Evolutionary conservation across 2,888 invertebrate species (phyloP).

Genomic region (Drosophila koepferae): DNA sequence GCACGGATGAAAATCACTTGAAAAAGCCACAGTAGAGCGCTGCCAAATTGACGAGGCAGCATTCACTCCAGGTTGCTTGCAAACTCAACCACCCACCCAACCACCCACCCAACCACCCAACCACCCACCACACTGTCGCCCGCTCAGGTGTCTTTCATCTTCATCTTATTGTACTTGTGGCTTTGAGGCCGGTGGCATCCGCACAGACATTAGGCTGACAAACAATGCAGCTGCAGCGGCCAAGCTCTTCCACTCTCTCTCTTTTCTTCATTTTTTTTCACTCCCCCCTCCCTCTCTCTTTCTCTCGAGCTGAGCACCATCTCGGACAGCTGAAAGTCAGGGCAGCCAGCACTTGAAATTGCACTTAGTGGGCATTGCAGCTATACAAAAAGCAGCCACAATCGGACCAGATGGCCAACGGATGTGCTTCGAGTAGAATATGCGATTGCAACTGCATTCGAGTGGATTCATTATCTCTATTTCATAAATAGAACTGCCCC

Average conservation of each 20-base stretch:
- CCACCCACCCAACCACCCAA: neutral
- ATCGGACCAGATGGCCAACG: slow-evolving; percentile 27
- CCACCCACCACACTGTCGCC: neutral
- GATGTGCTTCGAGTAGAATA: slow-evolving; percentile 18
- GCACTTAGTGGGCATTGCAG: slow-evolving; percentile 52
- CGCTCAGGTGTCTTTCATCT: slow-evolving; percentile 68
- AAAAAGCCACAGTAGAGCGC: slow-evolving; percentile 48
- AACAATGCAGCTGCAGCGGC: slow-evolving; percentile 65
- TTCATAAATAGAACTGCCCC: neutral
- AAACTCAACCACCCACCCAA: neutral
- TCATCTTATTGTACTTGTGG: slow-evolving; percentile 72
- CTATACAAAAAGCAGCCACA: slow-evolving; percentile 37
- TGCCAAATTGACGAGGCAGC: slow-evolving; percentile 73
- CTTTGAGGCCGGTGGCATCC: slow-evolving; percentile 52
- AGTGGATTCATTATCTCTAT: slow-evolving; percentile 20
- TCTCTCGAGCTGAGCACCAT: neutral
- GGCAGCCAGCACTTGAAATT: slow-evolving; percentile 67
- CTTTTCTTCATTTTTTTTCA: neutral
- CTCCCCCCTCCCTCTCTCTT: neutral
- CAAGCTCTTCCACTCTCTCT: neutral
- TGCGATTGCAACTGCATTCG: slow-evolving; percentile 22
- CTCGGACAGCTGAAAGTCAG: slow-evolving; percentile 26
- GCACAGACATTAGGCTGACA: slow-evolving; percentile 77
- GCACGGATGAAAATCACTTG: slow-evolving; percentile 69
- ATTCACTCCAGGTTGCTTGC: slow-evolving; percentile 26